Evolutionary conservation across 2,888 invertebrate genomes (phyloP).

Genomic region (Pristionchus mayeri): DNA sequence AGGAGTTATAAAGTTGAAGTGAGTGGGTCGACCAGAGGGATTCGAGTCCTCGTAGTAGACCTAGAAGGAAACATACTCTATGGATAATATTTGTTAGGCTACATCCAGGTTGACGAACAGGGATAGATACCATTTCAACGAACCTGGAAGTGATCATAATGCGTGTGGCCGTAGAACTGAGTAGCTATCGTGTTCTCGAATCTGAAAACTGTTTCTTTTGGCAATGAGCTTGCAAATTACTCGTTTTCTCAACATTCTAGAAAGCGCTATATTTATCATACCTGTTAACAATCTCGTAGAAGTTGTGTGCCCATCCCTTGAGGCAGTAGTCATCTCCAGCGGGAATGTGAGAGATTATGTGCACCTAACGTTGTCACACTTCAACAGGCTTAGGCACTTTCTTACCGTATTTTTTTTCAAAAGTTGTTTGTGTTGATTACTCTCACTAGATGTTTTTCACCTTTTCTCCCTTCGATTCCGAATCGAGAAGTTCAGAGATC

Average conservation of each 20-base stretch:
- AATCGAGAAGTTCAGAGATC: slow-evolving; percentile 83
- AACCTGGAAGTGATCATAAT: slow-evolving; percentile 87
- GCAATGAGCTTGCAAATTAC: slow-evolving; percentile 69
- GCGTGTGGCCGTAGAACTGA: slow-evolving; percentile 92
- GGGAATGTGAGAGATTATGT: slow-evolving; percentile 83
- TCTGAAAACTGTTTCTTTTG: slow-evolving; percentile 79
- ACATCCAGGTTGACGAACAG: no score
- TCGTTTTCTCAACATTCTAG: slow-evolving; percentile 82
- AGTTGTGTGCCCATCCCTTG: slow-evolving; percentile 87
- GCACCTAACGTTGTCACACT: slow-evolving; percentile 52
- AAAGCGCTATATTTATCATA: no score
- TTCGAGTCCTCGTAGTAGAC: slow-evolving; percentile 67
- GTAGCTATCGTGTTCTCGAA: slow-evolving; percentile 85
- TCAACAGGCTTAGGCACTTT: not conserved
- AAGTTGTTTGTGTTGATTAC: no score
- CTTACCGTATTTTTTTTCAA: not conserved
- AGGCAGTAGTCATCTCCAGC: slow-evolving; percentile 84
- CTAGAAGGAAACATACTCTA: not conserved
- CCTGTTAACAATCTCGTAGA: no score
- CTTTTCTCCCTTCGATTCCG: slow-evolving; percentile 84
- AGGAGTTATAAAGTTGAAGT: slow-evolving; percentile 82
- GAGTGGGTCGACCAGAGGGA: slow-evolving; percentile 64
- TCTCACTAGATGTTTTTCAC: slow-evolving; percentile 52
- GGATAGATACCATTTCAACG: no score
- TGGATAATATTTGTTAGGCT: slow-evolving; percentile 26